Evolutionary conservation across 2,113 vertebrate species (phyloP).

Genomic region (Prunella himalayana): DNA sequence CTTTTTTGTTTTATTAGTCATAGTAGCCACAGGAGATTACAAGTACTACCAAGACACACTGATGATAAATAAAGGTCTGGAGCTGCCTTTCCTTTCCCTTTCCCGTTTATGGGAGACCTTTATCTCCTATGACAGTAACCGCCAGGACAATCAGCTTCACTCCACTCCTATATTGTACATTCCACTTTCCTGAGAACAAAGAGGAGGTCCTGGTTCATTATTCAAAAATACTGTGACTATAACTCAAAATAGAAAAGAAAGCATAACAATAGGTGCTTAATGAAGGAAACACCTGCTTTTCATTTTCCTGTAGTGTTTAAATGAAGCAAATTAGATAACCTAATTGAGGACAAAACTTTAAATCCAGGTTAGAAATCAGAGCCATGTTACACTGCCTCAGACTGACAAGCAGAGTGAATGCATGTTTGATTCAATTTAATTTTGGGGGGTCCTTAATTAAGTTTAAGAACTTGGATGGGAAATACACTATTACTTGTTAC

Average conservation of each 20-base stretch:
- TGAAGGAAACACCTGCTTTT: slow-evolving; percentile 42
- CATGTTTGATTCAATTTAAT: background rate
- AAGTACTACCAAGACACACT: background rate
- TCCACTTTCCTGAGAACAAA: background rate
- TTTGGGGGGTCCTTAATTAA: background rate
- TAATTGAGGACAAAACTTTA: slow-evolving; percentile 24
- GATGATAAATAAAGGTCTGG: background rate
- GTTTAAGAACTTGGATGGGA: background rate
- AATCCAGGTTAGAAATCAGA: slow-evolving; percentile 8
- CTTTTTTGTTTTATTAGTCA: background rate
- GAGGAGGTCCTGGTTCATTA: background rate
- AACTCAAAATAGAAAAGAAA: slow-evolving; percentile 12
- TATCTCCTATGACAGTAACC: background rate
- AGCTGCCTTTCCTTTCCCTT: background rate
- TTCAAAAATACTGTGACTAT: background rate
- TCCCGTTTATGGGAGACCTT: background rate
- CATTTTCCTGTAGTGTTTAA: slow-evolving; percentile 14
- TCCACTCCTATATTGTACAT: background rate
- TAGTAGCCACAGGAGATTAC: background rate
- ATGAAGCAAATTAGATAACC: slow-evolving; percentile 31
- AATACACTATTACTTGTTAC: background rate
- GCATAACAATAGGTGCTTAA: background rate
- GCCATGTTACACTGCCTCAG: background rate
- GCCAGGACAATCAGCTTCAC: background rate
- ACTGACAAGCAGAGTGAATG: background rate